Base-by-base conservation (phyloP, 2,797 vertebrate genomes). In the Brachyalestes nurse region DNA sequence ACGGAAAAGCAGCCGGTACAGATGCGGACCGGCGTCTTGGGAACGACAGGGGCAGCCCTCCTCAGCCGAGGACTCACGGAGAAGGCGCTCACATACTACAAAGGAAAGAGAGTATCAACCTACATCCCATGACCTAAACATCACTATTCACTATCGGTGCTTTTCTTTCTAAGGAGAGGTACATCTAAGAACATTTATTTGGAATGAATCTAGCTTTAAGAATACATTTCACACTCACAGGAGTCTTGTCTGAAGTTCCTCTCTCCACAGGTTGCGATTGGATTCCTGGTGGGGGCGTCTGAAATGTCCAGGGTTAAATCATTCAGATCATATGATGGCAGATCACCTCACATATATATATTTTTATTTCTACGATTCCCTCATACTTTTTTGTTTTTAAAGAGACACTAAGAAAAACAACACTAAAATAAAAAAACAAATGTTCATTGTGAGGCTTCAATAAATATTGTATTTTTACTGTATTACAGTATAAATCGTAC, bases 1-100 rank as follows among this genome's bases (percentile, higher is more conserved):
- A 89, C 87, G 0, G 88, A 89, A 83, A 88, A 89, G 78, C 86
- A 88, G 16, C 88, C 88, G 16, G 83, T 76, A 78, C 88, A 89
- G 73, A 82, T 72, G 25, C 76, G 85, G 21, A 55, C 69, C 2
- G 84, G 75, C 51, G 82, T 86, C 77, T 85, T 88, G 9, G 83
- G 80, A 61, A 83, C 42, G 17, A 81, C 55, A 9, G 80, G 72
- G 53, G 60, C 72, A 0, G 79, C 85, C 49, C 86, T 87, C 70
- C 70, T 86, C 75, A 82, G 67, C 34, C 88, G 86, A 21, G 74
- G 70, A 17, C 75, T 80, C 25, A 77, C 61, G n/a, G 78, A 80
- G 55, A 55, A 79, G 65, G 57, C n/a, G 16, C 73, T 77, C 65
- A 40, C 73, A 34, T 53, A 75, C 86, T 89, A 62, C 25, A 12